Evolutionary conservation across 2,888 invertebrate genomes (phyloP), one percentile per base, ranked within the genome.

Genomic region (Thymelicus sylvestris): DNA sequence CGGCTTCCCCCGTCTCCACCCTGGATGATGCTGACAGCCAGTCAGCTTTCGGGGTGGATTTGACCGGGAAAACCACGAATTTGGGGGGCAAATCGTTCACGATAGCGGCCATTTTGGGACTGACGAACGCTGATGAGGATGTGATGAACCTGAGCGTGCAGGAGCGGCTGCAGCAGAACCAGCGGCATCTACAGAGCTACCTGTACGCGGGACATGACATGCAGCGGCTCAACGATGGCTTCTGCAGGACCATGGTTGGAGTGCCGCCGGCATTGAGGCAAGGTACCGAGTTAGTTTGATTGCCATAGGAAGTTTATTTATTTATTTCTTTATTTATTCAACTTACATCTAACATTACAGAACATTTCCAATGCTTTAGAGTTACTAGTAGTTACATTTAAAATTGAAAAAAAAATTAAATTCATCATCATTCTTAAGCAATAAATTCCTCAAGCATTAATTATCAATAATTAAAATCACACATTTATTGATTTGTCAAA

Each of bases 41-140:
- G 57, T 91, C 90, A 7, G 84, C 88, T 0, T 91, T 87, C 71
- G 93, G 93, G 1, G 93, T 93, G 1, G 93, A 93, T 72, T 80
- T 93, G 77, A 90, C 90, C 0, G 93, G 92, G 0, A 93, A 93
- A 78, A 84, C 84, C 0, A 92, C 91, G 0, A 88, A 85, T 83
- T 87, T 93, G 74, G 90, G 86, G 55, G 95, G 96, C 57, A 97
- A 96, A 82, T 97, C 97, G 7, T 98, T 98, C 81, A 98, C 98
- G 38, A 98, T 98, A 78, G 98, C 97, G 75, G 97, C 97, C 74
- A 97, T 98, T 80, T 95, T 98, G 79, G 98, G 97, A 0, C 86
- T 97, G 75, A 96, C 96, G 71, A 95, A 91, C 61, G 77, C 85
- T 0, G 92, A 92, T 6, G 91, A 92, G 7, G 92, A 93, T 79